These are phyloP conservation scores for Neoascia interrupta DNA, from an alignment of 2,888 invertebrate species.

Conservation along the genomic window DNA sequence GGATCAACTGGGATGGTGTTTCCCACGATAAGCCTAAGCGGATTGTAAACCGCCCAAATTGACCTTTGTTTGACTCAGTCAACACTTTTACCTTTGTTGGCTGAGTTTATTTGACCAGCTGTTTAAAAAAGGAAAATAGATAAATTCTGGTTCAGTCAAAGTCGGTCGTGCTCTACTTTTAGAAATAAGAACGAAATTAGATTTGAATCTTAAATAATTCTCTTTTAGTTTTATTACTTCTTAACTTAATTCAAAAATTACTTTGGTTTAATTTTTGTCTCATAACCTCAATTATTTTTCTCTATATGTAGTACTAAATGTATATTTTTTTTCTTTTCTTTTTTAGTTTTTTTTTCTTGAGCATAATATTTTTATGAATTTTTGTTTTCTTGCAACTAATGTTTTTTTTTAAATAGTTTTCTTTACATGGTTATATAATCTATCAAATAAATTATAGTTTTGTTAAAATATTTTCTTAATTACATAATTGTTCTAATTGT, in stretches of 20 bases:
- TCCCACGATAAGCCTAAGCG: too few relatives aligned
- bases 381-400: slow-evolving; percentile 13
- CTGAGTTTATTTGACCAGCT: too few relatives aligned
- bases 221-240: slow-evolving; percentile 27
- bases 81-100: too few relatives aligned
- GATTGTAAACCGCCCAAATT: too few relatives aligned
- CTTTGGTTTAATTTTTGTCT: slow-evolving; percentile 43
- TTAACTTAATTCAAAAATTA: slow-evolving; percentile 60
- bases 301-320: slow-evolving; percentile 40
- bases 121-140: too few relatives aligned
- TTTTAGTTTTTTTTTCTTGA: slow-evolving; percentile 21
- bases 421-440: slow-evolving; percentile 51
- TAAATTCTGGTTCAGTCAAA: too few relatives aligned
- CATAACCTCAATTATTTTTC: slow-evolving; percentile 34
- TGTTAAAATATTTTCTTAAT: slow-evolving; percentile 4
- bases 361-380: slow-evolving; percentile 47
- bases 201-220: too few relatives aligned
- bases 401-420: slow-evolving; percentile 6
- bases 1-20: too few relatives aligned
- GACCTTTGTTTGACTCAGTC: too few relatives aligned
- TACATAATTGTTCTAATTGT: background rate
- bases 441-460: slow-evolving; percentile 40
- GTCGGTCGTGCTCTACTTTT: too few relatives aligned
- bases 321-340: slow-evolving; percentile 36
- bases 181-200: too few relatives aligned